Base-by-base conservation (phyloP, 2,797 vertebrate species). In the Hozukius guyotensis region DNA sequence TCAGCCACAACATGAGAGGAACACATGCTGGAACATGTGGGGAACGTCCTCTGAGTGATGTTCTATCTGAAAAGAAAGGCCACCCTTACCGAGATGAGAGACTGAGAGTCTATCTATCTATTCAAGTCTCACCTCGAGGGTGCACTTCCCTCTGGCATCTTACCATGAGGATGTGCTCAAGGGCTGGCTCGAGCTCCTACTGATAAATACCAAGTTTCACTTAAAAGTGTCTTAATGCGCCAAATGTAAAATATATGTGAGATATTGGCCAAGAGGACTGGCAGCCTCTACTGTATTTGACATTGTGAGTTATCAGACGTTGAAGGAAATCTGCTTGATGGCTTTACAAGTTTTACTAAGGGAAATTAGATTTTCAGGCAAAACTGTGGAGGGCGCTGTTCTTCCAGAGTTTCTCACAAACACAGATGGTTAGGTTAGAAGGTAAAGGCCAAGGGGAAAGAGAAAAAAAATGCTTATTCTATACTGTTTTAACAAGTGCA, bases 1-100 rank as follows among this genome's bases (percentile, higher is more conserved):
- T 83, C 34, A 87, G 61, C 59, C 56, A 34, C 67, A 84, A 79
- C 72, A 85, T 55, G 36, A 83, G 55, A 78, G 52, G 46, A 83
- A 56, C 59, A 13, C 31, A 34, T 36, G 31, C 6, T 22, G 62
- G 8, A 42, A 42, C 52, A 24, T 55, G 10, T 2, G 52, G 10
- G 52, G 10, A 53, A 81, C 67, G 59, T 59, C 80, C 71, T 78
- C n/a, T 65, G 61, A 83, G 72, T 46, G 16, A 0, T 46, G 42
- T 46, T 46, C 16, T 18, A 62, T 69, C 61, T 62, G 32, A 70
- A 62, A 60, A 65, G 22, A 79, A 76, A 87, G 49, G 56, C 60
- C 38, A 32, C 11, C 3, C 14, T 70, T 65, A 62, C 79, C 25
- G n/a, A 56, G 18, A 76, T n/a, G 31, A 68, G 29, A 46, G n/a